Evolutionary conservation across 2,113 vertebrate genomes (phyloP), one percentile per base, ranked within the genome.

Genomic region (Rhinichthys klamathensis): DNA sequence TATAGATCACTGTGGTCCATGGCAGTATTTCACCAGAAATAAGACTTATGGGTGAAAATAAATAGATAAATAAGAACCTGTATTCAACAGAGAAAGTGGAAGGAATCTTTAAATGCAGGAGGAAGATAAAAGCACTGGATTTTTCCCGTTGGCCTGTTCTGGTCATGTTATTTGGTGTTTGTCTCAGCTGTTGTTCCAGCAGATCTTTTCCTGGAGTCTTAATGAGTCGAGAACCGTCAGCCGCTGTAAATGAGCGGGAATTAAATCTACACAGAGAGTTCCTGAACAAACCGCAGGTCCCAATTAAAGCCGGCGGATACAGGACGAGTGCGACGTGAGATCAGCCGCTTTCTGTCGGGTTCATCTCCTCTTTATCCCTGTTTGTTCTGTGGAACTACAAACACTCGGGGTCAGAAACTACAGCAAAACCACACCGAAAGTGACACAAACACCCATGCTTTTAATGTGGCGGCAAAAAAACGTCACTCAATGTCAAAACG

Each of bases 101-200:
- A 21, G 65, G 0, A 69, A 69, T 65, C 63, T 13, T 11, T 63
- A n/a, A 25, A 61, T 21, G 73, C n/a, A 10, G 25, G 41, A 56
- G 44, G 69, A 13, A 91, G 91, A 91, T 92, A 92, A 93, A 92
- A 89, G 88, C 77, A 83, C 90, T 70, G 1, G 3, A 23, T 38
- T 92, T 92, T 85, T 84, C 88, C 78, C 80, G 0, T 27, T 41
- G 65, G 21, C 75, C 69, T 78, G 35, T 35, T 80, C 12, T 76
- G 21, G 27, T 74, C 4, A 18, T 77, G 70, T 75, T 49, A 49
- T 69, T 35, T 69, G 2, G 8, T 70, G 32, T 70, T 38, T 11
- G 18, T 70, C 32, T 70, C 7, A 2, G 67, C 67, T 38, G 65
- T 35, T 49, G 44, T 46, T 49, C 5, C 90, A n/a, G 84, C 32